These are phyloP conservation scores for Gasteruption jaculator DNA, from an alignment of 2,888 invertebrate genomes.

Conservation along the genomic window DNA sequence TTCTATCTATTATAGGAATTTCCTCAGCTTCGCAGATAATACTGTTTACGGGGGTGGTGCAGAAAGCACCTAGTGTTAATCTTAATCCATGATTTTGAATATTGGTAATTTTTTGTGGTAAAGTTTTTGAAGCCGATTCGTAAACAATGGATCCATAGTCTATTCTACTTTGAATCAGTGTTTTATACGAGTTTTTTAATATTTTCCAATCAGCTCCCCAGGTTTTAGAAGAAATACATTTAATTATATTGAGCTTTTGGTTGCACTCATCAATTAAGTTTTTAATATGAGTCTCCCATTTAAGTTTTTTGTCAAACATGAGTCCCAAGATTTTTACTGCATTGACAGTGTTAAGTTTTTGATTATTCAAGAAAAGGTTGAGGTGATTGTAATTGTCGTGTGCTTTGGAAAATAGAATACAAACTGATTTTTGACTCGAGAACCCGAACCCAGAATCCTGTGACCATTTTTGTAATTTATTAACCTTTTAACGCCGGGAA, in stretches of 20 bases:
- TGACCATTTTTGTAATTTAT: slow-evolving; percentile 17
- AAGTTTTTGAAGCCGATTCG: slow-evolving; percentile 15
- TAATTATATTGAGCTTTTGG: slow-evolving; percentile 13
- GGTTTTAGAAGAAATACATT: slow-evolving; percentile 11
- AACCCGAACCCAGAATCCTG: slow-evolving; percentile 21
- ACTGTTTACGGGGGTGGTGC: slow-evolving; percentile 19
- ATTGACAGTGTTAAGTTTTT: slow-evolving; percentile 3
- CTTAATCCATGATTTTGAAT: slow-evolving; percentile 19
- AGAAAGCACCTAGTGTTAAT: slow-evolving; percentile 19
- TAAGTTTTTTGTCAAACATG: slow-evolving; percentile 21
- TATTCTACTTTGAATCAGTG: slow-evolving; percentile 19
- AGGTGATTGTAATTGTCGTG: not conserved
- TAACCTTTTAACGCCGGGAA: slow-evolving; percentile 14
- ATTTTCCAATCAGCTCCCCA: slow-evolving; percentile 15
- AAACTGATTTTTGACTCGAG: slow-evolving; percentile 19
- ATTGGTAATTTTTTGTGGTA: slow-evolving; percentile 13
- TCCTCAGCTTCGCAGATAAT: slow-evolving; percentile 18
- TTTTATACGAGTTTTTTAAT: slow-evolving; percentile 13
- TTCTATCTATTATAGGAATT: slow-evolving; percentile 12
- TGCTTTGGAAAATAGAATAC: slow-evolving; percentile 12
- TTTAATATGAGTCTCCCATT: slow-evolving; percentile 22
- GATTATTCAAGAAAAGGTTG: slow-evolving; percentile 7
- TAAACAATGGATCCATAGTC: slow-evolving; percentile 27
- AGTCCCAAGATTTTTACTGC: slow-evolving; percentile 18
- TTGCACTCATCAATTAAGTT: slow-evolving; percentile 15